Evolutionary conservation across 2,888 invertebrate genomes (phyloP), one percentile per base, ranked within the genome.

Genomic region (Machimus atricapillus): DNA sequence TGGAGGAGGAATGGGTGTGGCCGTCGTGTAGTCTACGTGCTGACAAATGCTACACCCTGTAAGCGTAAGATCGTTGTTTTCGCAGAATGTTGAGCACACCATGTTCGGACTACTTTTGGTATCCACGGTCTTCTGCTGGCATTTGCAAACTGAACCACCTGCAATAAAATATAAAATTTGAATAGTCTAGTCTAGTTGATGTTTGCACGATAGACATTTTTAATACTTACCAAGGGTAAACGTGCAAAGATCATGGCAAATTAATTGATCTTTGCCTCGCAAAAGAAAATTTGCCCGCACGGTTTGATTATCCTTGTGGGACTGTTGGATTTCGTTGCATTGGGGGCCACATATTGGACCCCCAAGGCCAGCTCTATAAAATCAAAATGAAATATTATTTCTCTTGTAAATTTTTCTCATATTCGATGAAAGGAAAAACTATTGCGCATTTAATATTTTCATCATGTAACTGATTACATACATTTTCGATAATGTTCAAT

Each of bases 171-270:
- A 77, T 12, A 58, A 40, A 4, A 87, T 43, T 19, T 56, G 1
- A 82, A 83, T 37, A 4, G 58, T 40, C 19, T 37, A 4, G 58
- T 40, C 19, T 40, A 40, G 0, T 9, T 40, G 12, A 40, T 12
- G 1, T 40, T 4, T 40, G 40, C 40, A 12, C 6, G 7, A 8
- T 37, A 9, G 19, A 27, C 6, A 14, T 79, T 34, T 9, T 52
- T 27, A 12, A 31, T 66, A 90, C 91, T 90, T 90, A 93, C 94
- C 96, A 77, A 95, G 91, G 87, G 93, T 93, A 90, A 95, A 94
- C 86, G 92, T 91, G 91, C 95, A 95, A 85, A 95, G 93, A 52
- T 94, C 92, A 0, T 94, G 94, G 89, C 95, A 95, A 87, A 95
- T 94, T 81, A 91, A 92, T 27, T 88, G 40, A 82, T 89, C 87